phyloP scores from a whole-genome alignment of 2,888 invertebrate genomes.

The Pollenia labialis region DNA sequence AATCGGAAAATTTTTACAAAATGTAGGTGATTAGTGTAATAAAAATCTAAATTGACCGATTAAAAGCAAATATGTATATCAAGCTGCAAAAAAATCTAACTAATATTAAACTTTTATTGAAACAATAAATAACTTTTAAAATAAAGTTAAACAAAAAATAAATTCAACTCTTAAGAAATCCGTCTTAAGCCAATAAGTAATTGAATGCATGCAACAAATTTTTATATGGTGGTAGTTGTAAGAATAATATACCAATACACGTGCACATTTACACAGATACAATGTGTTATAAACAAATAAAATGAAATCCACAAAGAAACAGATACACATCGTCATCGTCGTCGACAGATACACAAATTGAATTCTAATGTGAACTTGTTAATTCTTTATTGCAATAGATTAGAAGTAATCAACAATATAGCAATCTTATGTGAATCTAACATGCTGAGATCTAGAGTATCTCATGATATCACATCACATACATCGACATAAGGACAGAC shows the following conservation, averaged over 20 bases:
- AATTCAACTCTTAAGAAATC: slow-evolving; percentile 60
- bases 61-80: slow-evolving; percentile 62
- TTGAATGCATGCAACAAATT: slow-evolving; percentile 55
- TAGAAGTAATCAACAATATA: slow-evolving; percentile 58
- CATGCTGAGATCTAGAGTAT: slow-evolving; percentile 70
- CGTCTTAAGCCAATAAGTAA: slow-evolving; percentile 56
- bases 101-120: slow-evolving; percentile 70
- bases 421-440: slow-evolving; percentile 63
- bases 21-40: slow-evolving; percentile 68
- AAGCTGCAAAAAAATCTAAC: slow-evolving; percentile 29
- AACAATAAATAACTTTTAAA: slow-evolving; percentile 68
- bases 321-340: slow-evolving; percentile 22
- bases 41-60: slow-evolving; percentile 70
- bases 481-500: neutral
- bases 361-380: slow-evolving; percentile 73
- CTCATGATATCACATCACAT: slow-evolving; percentile 55
- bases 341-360: slow-evolving; percentile 70
- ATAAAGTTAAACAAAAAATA: slow-evolving; percentile 12
- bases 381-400: slow-evolving; percentile 70
- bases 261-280: neutral
- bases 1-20: slow-evolving; percentile 63
- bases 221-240: slow-evolving; percentile 41
- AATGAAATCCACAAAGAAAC: slow-evolving; percentile 9
- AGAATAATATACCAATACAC: slow-evolving; percentile 42
- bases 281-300: neutral